Evolutionary conservation across 2,888 invertebrate species (phyloP), one percentile per base, ranked within the genome.

Genomic region (Portevinia maculata): DNA sequence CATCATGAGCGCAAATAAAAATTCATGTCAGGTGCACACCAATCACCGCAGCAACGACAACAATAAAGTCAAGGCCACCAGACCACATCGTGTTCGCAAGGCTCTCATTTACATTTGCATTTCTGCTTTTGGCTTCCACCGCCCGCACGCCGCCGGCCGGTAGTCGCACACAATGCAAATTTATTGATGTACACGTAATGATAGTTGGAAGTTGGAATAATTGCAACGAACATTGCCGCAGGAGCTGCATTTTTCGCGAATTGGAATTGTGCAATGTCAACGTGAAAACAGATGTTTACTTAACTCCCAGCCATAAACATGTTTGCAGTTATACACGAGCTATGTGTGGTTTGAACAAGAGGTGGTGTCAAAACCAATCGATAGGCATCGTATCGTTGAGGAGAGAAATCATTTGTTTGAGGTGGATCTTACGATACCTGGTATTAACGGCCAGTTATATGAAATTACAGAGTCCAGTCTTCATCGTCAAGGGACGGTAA

Each of bases 51-150:
- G 75, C 59, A 71, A 76, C 62, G 55, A 8, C 65, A 15, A 32
- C 57, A 76, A 78, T 73, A 60, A 78, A 83, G 83, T 83, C 83
- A 83, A 83, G 83, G 83, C 73, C 83, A 78, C 19, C 37, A 21
- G n/a, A 57, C 52, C 39, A 53, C 62, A 48, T 39, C 53, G 67
- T 65, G 50, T 34, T 39, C 21, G 15, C 44, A 65, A 65, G 57
- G 30, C 52, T 70, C 50, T n/a, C 65, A 75, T 75, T 75, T 70
- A 32, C 57, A 67, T 69, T 37, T 52, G 3, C 65, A 67, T 70
- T 28, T 60, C 28, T 50, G 41, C 57, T 64, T 74, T 48, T 60
- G 75, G 50, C 62, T 70, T 59, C 37, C 21, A 65, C 69, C 28
- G 8, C 11, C 17, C 6, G 30, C 13, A 15, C 17, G 9, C 44